Base-by-base conservation (phyloP, 1,140 invertebrate genomes). In the Macrostomum lignano region DNA sequence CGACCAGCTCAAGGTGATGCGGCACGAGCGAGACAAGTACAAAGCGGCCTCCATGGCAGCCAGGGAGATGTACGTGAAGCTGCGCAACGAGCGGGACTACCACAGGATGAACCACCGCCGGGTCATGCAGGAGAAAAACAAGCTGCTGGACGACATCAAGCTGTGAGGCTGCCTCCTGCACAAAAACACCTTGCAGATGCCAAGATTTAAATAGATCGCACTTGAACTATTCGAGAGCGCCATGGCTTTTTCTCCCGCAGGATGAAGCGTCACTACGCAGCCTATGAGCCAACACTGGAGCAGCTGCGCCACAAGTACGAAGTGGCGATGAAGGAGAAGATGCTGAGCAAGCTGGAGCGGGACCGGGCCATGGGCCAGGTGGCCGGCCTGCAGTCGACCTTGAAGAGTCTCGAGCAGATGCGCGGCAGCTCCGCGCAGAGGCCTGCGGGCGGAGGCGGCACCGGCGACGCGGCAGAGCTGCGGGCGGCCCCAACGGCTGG, bases 221-320 rank as follows among this genome's bases (percentile, higher is more conserved):
- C n/a, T n/a, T n/a, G n/a, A n/a, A n/a, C n/a, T n/a, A n/a, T n/a
- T 30, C 29, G 24, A 14, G 7, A 7, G 7, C 24, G 7, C 29
- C 11, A 30, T 11, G 13, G 10, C 17, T 34, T 20, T 17, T 35
- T 31, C 9, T 25, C 10, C 10, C 31, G 17, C 33, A 49, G 49
- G 33, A 35, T 54, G 23, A 51, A 55, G 40, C 42, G 45, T 25
- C 54, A 57, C 39, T 55, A 52, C 31, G 35, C 36, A n/a, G 43
- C 47, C 25, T 55, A 52, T 43, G 51, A 54, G 25, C 52, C 51
- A 1, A 52, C 48, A 2, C 35, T 57, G 14, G 43, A 48, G 29
- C 46, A 51, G 22, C 38, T 54, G n/a, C 51, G 49, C 39, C 41
- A 38, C 30, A 51, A 50, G 26, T 57, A 55, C 39, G 51, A 54